Base-by-base conservation (phyloP, 2,888 invertebrate species). In the Harpalus rufipes region DNA sequence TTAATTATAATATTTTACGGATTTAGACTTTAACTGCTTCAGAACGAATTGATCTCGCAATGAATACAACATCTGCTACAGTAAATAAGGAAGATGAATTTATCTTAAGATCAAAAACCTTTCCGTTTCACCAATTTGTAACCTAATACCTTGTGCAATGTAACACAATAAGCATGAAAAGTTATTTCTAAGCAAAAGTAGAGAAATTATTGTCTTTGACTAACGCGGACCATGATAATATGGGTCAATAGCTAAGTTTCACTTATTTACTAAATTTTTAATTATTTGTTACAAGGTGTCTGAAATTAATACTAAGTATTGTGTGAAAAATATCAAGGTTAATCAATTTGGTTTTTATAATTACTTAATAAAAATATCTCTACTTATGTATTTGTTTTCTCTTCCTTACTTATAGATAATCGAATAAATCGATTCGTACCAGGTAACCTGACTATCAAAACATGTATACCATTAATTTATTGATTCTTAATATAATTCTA, bases 181-280 rank as follows among this genome's bases (percentile, higher is more conserved):
- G n/a, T n/a, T n/a, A n/a, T n/a, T n/a, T n/a, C 68, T 32, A 32
- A 68, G n/a, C 32, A 39, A 25, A 68, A 41, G 14, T 41, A 16
- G 72, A 41, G 16, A 41, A 72, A 72, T 41, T 32, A 41, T 41
- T 41, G 72, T 72, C 68, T 76, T 18, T 8, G 7, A 7, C 39
- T 12, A 63, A 12, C 25, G 41, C 41, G 1, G n/a, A 63, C 63
- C 7, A 32, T 32, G 32, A 32, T 32, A 68, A 76, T 76, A 32
- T 76, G 51, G 76, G 76, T 76, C 76, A 76, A 76, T 76, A 51
- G 76, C 51, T 76, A 14, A 44, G 51, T 76, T 76, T 76, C 76
- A 76, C 51, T 76, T 68, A 10, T 14, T 16, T 68, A 51, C 18
- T 51, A 21, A 44, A 8, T 76, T 76, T 44, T 16, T 1, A 56